Base-by-base conservation (phyloP, 1,140 invertebrate species). In the Atopsyche davidsoni region DNA sequence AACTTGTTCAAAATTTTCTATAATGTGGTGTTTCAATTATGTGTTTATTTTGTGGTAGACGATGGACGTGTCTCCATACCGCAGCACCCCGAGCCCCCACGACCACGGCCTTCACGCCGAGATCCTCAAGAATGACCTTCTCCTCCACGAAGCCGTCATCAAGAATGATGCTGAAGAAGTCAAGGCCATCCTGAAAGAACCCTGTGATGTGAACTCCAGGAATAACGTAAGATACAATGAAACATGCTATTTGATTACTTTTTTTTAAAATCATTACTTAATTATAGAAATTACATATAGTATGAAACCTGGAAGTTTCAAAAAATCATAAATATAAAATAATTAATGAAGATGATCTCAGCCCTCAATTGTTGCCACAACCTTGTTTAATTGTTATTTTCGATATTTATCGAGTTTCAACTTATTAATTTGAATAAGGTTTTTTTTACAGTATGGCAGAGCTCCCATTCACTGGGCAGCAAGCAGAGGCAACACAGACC, bases 381-480 rank as follows among this genome's bases (percentile, higher is more conserved):
- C n/a, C n/a, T 28, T n/a, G 25, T n/a, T 28, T n/a, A 36, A 36
- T 6, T 36, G 4, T 14, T 14, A 36, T 4, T 14, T 36, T 36
- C 34, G 13, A 6, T 36, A 36, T 13, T 36, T 36, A 14, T 14
- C 13, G 4, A 36, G 17, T 6, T 14, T 36, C 17, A 14, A 6
- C 13, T 14, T 36, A 36, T 4, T 14, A 14, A 13, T 36, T 13
- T 22, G 25, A 22, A 39, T 41, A 4, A 22, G 55, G 41, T 57
- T 58, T 45, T 57, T 60, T 49, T 74, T 72, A 9, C 66, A 87
- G 85, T 84, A 86, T 67, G 83, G 84, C 18, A 68, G 85, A 51
- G 79, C 85, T 9, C 84, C 85, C 4, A 82, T 86, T 49, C 85
- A 88, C 62, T 86, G 83, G 84, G 84, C 85, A 7, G 79, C 85